Evolutionary conservation across 2,888 invertebrate species (phyloP).

Genomic region (Acheta domesticus): DNA sequence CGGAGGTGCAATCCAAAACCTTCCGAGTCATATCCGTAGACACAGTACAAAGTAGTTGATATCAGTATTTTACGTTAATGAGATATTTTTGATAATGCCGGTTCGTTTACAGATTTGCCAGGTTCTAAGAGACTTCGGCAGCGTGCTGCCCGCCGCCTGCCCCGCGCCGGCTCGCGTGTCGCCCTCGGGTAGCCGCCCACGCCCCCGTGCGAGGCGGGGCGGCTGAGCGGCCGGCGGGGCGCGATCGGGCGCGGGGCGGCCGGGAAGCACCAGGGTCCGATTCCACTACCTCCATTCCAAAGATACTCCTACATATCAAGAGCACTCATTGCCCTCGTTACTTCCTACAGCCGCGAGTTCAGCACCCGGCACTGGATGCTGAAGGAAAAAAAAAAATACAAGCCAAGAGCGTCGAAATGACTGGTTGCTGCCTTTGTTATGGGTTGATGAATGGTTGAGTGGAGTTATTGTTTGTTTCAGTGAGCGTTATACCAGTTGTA

Average conservation of each 20-base stretch:
- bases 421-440: background rate
- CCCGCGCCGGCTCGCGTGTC: background rate
- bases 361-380: background rate
- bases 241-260: too few relatives aligned
- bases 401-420: background rate
- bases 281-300: slow-evolving; percentile 18
- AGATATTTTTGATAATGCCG: slow-evolving; percentile 18
- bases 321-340: background rate
- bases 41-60: slow-evolving; percentile 7
- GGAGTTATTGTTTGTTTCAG: slow-evolving; percentile 3
- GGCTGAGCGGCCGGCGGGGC: too few relatives aligned
- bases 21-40: slow-evolving; percentile 11
- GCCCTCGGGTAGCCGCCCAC: background rate
- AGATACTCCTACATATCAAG: slow-evolving; percentile 7
- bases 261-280: background rate
- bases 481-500: background rate
- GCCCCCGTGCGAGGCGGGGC: background rate
- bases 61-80: slow-evolving; percentile 18
- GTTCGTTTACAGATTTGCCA: slow-evolving; percentile 9
- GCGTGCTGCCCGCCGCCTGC: background rate
- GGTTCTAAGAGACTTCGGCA: background rate
- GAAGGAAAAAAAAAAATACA: background rate
- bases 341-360: background rate
- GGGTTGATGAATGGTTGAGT: background rate
- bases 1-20: background rate